A percentile compares a stretch with the other conserved stretches of the same genome.
Evolutionary conservation across 2,113 vertebrate species (phyloP).

Genomic region (Ammodramus savannarum): DNA sequence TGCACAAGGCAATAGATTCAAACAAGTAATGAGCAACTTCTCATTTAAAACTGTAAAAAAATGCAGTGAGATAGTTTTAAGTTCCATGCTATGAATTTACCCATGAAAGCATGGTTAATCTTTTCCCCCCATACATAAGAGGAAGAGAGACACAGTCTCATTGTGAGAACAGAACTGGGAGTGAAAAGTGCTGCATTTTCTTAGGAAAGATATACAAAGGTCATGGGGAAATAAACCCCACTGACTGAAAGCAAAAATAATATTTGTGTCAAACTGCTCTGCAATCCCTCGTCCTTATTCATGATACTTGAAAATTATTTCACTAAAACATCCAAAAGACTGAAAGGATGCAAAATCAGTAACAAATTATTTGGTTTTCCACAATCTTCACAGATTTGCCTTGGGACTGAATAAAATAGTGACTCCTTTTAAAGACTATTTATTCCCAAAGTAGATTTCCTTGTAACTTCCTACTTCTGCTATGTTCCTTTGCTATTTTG

Average conservation of each 20-base stretch:
- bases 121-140: neutral
- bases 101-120: neutral
- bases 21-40: neutral
- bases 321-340: neutral
- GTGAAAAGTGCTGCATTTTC: neutral
- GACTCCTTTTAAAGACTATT: neutral
- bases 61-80: neutral
- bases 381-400: neutral
- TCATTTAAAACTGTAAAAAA: slow-evolving; percentile 13
- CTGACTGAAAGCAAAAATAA: neutral
- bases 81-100: neutral
- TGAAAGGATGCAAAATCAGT: neutral
- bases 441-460: neutral
- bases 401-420: neutral
- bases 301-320: neutral
- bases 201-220: neutral
- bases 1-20: neutral
- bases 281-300: neutral
- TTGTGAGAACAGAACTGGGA: slow-evolving; percentile 34
- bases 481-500: neutral
- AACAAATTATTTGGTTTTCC: neutral
- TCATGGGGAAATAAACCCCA: neutral
- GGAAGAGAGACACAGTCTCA: neutral
- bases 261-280: neutral
- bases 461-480: neutral